phyloP scores from a whole-genome alignment of 2,113 vertebrate species.

The Lucifuga dentata region DNA sequence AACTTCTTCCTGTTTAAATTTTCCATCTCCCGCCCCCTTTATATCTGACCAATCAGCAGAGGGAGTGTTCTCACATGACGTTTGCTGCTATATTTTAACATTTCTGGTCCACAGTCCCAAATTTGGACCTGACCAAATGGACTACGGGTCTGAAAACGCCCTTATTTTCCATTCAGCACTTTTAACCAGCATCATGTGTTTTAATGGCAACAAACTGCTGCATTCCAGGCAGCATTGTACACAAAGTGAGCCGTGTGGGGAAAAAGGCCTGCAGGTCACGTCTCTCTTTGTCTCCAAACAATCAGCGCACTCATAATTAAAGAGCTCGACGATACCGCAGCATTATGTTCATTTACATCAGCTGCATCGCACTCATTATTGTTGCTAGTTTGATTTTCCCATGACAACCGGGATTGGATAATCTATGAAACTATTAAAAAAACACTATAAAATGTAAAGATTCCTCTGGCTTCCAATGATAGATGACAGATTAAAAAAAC shows the following conservation, averaged over 20 bases:
- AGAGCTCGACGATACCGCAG: background rate
- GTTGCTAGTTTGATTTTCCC: conserved; percentile 35
- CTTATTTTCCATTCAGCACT: conserved; percentile 17
- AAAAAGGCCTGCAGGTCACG: conserved; percentile 44
- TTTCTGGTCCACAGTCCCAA: too few species aligned
- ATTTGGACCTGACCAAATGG: too few species aligned
- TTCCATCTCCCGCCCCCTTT: too few species aligned
- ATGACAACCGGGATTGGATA: conserved; percentile 19
- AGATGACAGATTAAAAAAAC: too few species aligned
- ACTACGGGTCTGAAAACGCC: too few species aligned
- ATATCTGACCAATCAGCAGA: too few species aligned
- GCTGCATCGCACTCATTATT: background rate
- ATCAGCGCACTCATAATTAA: conserved; percentile 29
- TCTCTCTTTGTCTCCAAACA: conserved; percentile 43
- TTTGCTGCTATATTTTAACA: too few species aligned
- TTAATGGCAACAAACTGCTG: conserved; percentile 11
- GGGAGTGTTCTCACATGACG: too few species aligned
- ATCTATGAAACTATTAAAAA: too few species aligned
- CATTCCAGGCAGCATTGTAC: conserved; percentile 42
- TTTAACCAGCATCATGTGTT: background rate
- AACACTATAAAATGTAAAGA: background rate
- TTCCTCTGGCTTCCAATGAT: too few species aligned
- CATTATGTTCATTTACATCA: conserved; percentile 16
- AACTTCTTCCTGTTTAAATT: too few species aligned
- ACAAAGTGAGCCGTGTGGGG: conserved; percentile 53